Conservation (phyloP, 2,888 invertebrate species). For the Papilio elwesi region DNA sequence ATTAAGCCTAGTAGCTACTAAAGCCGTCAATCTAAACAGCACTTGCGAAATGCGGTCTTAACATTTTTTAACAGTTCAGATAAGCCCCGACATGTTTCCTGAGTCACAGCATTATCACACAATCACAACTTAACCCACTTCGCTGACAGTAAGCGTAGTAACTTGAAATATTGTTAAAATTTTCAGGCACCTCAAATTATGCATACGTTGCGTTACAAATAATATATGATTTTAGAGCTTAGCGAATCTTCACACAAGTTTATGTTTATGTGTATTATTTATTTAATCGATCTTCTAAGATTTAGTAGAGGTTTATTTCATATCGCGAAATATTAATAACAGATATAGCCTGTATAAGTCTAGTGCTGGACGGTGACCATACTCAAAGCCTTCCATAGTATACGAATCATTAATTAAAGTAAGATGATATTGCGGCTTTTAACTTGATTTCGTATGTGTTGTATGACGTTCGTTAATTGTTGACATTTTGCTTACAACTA, state of each 20-base stretch:
- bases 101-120: conserved; percentile 23
- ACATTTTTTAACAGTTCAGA: conserved; percentile 21
- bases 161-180: conserved; percentile 10
- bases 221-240: not conserved
- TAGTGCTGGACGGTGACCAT: too few relatives aligned
- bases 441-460: too few relatives aligned
- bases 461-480: too few relatives aligned
- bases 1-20: too few relatives aligned
- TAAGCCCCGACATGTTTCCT: conserved; percentile 4
- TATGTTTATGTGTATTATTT: not conserved
- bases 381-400: too few relatives aligned
- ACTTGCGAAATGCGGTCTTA: not conserved
- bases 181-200: conserved; percentile 3
- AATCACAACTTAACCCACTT: conserved; percentile 22
- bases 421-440: too few relatives aligned
- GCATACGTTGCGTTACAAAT: not conserved
- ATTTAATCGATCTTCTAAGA: too few relatives aligned
- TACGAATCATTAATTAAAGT: too few relatives aligned
- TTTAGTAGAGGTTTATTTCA: too few relatives aligned
- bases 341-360: too few relatives aligned
- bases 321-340: too few relatives aligned
- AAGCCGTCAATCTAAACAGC: not conserved
- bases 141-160: conserved; percentile 5
- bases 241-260: not conserved
- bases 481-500: too few relatives aligned